Evolutionary conservation across 1,140 invertebrate species (phyloP).

Genomic region (Brachionus rubens): DNA sequence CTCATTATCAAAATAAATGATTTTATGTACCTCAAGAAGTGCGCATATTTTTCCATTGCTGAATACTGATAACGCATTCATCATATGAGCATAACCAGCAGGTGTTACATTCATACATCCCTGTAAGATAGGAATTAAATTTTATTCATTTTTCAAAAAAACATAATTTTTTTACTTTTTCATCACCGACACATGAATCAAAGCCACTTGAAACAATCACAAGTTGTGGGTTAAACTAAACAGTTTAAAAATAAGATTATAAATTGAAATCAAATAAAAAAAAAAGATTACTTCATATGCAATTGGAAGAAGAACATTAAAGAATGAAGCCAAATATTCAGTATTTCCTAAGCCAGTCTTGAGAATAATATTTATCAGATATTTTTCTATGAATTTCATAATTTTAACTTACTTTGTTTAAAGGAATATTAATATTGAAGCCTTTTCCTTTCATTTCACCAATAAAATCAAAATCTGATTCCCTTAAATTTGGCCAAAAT

Average conservation of each 20-base stretch:
- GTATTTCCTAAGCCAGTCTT: slow-evolving; percentile 74
- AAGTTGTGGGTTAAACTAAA: no score
- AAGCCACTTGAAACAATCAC: no score
- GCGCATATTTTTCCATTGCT: slow-evolving; percentile 74
- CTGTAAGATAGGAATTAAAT: no score
- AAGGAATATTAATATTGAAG: slow-evolving; percentile 86
- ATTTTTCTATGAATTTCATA: no score
- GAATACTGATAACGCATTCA: slow-evolving; percentile 70
- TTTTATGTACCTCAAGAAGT: slow-evolving; percentile 76
- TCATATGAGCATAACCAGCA: slow-evolving; percentile 77
- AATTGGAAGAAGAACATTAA: slow-evolving; percentile 81
- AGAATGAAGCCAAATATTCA: slow-evolving; percentile 86
- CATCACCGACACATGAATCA: no score
- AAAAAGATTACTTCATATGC: slow-evolving; percentile 83
- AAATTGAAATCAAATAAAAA: no score
- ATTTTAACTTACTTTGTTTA: slow-evolving; percentile 74
- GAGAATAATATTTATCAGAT: no score
- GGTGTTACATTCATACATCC: slow-evolving; percentile 87
- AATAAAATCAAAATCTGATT: slow-evolving; percentile 80
- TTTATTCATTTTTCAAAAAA: no score
- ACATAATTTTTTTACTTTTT: no score
- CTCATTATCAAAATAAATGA: no score
- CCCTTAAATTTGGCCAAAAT: slow-evolving; percentile 82
- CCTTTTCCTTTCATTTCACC: slow-evolving; percentile 73
- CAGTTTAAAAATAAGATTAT: not conserved